A percentile compares a stretch with the other conserved stretches of the same genome.
phyloP scores from a whole-genome alignment of 2,113 vertebrate species.

The Mobula birostris region DNA sequence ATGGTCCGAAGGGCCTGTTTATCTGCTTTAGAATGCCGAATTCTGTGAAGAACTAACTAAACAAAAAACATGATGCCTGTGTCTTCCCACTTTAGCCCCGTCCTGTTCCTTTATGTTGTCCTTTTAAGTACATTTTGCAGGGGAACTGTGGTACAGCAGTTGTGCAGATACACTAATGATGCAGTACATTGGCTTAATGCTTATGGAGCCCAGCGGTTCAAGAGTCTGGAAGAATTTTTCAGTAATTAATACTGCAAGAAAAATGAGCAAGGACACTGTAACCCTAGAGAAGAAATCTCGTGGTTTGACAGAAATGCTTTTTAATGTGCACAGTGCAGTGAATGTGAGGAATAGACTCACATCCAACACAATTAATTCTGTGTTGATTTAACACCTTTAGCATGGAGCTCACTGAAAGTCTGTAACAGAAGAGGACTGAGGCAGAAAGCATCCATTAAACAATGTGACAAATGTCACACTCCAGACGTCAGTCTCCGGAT shows the following conservation, averaged over 20 bases:
- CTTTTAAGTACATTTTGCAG: no score
- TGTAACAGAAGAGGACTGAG: background rate
- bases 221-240: background rate
- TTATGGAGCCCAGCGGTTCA: no score
- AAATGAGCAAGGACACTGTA: background rate
- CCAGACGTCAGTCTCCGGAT: background rate
- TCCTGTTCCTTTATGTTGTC: no score
- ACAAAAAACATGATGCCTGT: no score
- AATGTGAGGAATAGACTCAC: background rate
- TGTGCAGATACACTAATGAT: background rate
- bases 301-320: background rate
- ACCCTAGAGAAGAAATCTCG: no score
- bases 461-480: background rate
- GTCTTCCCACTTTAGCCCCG: background rate
- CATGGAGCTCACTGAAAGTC: background rate
- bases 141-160: no score
- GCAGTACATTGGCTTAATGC: no score
- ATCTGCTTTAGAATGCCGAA: no score
- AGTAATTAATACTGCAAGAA: background rate
- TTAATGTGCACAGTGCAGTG: background rate
- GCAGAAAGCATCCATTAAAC: background rate
- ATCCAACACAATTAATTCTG: background rate
- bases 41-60: no score
- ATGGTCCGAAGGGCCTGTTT: no score
- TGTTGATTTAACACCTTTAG: constrained; percentile 5